These are phyloP conservation scores for human (Homo sapiens) DNA, from an alignment of 2,113 vertebrate genomes.

Conservation along the genomic window DNA sequence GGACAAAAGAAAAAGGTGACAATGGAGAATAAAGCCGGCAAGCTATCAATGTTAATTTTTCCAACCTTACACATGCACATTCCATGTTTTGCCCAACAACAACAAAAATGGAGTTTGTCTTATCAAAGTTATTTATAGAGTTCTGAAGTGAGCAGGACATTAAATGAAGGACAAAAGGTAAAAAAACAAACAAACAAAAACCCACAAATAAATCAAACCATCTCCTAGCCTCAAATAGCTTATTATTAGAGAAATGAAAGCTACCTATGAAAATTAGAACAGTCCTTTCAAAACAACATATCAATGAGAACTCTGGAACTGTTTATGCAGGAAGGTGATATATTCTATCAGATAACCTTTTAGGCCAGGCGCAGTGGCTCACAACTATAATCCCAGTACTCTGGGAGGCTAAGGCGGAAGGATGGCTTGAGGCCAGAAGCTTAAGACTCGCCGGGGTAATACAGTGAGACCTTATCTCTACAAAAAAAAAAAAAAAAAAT, in stretches of 20 bases:
- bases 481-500: too few relatives aligned
- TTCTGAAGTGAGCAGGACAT: not conserved
- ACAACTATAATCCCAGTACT: too few relatives aligned
- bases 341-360: not conserved
- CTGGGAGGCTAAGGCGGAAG: too few relatives aligned
- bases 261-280: not conserved
- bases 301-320: not conserved
- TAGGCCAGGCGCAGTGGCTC: too few relatives aligned
- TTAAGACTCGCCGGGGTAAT: too few relatives aligned
- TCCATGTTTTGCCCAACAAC: not conserved
- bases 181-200: not conserved
- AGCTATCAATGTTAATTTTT: not conserved
- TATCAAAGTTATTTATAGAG: not conserved
- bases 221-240: not conserved
- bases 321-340: not conserved
- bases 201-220: not conserved
- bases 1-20: not conserved
- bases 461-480: too few relatives aligned
- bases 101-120: not conserved
- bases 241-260: not conserved
- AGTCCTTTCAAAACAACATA: not conserved
- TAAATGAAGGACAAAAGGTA: not conserved
- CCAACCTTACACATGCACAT: not conserved
- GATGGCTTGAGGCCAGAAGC: too few relatives aligned
- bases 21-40: not conserved